These are phyloP conservation scores for Microctonus brassicae DNA, from an alignment of 2,888 invertebrate genomes.

Conservation along the genomic window DNA sequence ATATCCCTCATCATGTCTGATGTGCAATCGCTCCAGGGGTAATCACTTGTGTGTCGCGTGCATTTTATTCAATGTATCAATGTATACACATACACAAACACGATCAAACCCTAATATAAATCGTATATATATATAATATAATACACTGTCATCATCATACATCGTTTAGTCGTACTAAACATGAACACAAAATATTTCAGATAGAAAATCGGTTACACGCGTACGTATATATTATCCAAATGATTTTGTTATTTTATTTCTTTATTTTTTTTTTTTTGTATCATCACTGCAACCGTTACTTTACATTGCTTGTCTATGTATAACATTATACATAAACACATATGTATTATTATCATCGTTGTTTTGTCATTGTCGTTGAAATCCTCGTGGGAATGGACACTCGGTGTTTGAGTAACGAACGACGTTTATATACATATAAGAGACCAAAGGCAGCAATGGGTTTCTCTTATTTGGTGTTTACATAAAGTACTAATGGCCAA, in stretches of 20 bases:
- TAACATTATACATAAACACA: background rate
- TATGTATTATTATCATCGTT: constrained; percentile 31
- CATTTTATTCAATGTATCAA: background rate
- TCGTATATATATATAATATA: too few species aligned
- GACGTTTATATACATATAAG: constrained; percentile 32
- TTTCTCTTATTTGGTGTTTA: constrained; percentile 68
- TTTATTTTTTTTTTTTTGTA: background rate
- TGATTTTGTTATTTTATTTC: background rate
- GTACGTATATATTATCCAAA: background rate
- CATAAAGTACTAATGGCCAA: constrained; percentile 67
- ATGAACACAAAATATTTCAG: constrained; percentile 34
- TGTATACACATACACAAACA: too few species aligned
- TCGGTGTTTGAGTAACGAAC: constrained; percentile 54
- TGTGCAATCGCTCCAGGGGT: constrained; percentile 12
- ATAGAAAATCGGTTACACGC: constrained; percentile 10
- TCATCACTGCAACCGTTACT: background rate
- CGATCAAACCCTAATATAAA: background rate
- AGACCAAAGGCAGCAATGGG: constrained; percentile 56
- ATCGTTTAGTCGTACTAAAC: background rate
- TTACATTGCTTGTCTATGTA: background rate
- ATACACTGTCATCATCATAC: too few species aligned
- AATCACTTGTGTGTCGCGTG: background rate
- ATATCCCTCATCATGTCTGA: too few species aligned
- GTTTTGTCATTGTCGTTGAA: constrained; percentile 47
- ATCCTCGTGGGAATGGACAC: constrained; percentile 69